phyloP scores from a whole-genome alignment of 1,140 invertebrate species.

The Stegodyphus dumicola region DNA sequence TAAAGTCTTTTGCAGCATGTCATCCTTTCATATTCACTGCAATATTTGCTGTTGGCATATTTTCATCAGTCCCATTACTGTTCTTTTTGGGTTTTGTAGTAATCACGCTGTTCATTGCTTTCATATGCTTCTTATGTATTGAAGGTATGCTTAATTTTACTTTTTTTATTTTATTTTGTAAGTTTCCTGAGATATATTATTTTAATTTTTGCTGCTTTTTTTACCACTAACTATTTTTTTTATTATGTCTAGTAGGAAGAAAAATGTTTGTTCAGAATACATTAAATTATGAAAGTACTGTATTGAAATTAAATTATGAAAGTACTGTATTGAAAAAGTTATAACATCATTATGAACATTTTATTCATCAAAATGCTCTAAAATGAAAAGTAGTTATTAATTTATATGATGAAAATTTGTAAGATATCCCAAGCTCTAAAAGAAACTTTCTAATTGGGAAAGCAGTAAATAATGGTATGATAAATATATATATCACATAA shows the following conservation, averaged over 20 bases:
- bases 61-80: conserved; percentile 20
- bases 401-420: too few species aligned
- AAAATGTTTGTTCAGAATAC: background rate
- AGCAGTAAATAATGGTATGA: too few species aligned
- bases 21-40: conserved; percentile 36
- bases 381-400: too few species aligned
- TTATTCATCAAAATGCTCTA: too few species aligned
- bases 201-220: background rate
- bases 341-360: too few species aligned
- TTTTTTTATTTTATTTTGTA: background rate
- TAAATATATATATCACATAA: too few species aligned
- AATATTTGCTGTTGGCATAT: conserved; percentile 8
- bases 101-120: conserved; percentile 29
- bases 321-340: background rate
- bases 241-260: background rate
- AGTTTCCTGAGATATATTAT: background rate
- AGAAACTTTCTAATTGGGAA: too few species aligned
- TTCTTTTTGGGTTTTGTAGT: conserved; percentile 34
- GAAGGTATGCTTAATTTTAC: conserved; percentile 18
- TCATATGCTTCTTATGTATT: conserved; percentile 48
- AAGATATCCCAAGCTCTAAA: too few species aligned
- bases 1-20: background rate
- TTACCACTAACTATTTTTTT: background rate
- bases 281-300: background rate
- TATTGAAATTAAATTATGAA: background rate